Conservation (phyloP, 2,797 vertebrate species). For the Spizella passerina region DNA sequence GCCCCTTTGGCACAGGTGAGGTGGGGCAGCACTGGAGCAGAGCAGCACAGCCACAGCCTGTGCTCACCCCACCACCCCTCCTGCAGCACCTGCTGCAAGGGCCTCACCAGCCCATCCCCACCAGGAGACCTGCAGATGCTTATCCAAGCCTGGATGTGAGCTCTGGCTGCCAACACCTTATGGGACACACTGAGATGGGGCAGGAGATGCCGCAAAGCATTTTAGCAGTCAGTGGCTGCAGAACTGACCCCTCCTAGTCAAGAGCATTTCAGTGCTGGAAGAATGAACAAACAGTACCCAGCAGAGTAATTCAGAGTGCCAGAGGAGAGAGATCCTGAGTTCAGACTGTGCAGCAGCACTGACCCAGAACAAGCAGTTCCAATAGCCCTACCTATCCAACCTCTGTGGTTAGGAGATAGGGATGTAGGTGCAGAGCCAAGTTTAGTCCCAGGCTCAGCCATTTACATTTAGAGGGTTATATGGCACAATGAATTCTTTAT, state of each 20-base stretch:
- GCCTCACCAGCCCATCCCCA: neutral
- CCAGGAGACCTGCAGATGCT: neutral
- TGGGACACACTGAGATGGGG: neutral
- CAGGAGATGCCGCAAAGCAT: neutral
- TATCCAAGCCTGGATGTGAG: neutral
- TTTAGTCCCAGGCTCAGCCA: neutral
- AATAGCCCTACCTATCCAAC: neutral
- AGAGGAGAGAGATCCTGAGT: neutral
- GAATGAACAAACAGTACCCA: neutral
- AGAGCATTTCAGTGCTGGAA: neutral
- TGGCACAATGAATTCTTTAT: neutral
- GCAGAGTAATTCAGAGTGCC: neutral
- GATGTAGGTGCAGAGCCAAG: neutral
- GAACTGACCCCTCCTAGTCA: neutral
- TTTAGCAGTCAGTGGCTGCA: neutral
- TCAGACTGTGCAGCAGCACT: neutral
- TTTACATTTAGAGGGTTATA: neutral
- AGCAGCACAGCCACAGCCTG: neutral
- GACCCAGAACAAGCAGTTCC: neutral
- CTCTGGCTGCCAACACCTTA: neutral
- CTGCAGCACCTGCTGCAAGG: neutral
- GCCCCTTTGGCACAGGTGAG: rapidly evolving
- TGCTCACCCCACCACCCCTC: rapidly evolving
- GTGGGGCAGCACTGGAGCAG: neutral
- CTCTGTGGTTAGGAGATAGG: neutral